These are phyloP conservation scores for Drosophila tropicalis DNA, from an alignment of 1,140 invertebrate species.

Conservation along the genomic window DNA sequence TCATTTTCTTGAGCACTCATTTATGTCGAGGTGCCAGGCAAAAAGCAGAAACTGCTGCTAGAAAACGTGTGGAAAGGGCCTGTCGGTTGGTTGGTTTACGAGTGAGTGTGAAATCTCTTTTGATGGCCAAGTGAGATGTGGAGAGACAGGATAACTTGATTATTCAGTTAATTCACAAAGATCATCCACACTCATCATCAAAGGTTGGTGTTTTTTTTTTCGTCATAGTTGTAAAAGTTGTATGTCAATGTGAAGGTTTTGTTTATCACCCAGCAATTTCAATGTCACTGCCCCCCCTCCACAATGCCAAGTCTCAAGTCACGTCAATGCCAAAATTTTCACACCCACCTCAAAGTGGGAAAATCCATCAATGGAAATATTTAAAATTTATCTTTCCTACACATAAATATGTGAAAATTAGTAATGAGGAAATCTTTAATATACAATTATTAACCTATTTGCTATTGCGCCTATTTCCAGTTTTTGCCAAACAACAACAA, in stretches of 20 bases:
- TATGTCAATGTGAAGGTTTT: slow-evolving; percentile 48
- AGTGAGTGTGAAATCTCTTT: slow-evolving; percentile 21
- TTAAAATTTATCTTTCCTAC: background rate
- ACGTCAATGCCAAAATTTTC: slow-evolving; percentile 39
- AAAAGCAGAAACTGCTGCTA: slow-evolving; percentile 32
- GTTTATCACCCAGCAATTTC: slow-evolving; percentile 8
- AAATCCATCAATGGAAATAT: slow-evolving; percentile 18
- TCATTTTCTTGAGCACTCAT: slow-evolving; percentile 74
- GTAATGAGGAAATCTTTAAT: too few relatives aligned
- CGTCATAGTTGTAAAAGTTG: slow-evolving; percentile 16
- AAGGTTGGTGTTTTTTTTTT: too few relatives aligned
- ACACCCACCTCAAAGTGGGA: slow-evolving; percentile 3
- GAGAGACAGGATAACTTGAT: slow-evolving; percentile 21
- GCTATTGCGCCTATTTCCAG: background rate
- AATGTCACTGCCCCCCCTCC: background rate
- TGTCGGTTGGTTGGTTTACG: background rate
- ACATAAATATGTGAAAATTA: background rate
- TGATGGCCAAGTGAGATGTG: slow-evolving; percentile 16
- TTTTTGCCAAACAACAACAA: background rate
- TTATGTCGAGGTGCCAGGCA: slow-evolving; percentile 46
- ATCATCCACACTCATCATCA: background rate
- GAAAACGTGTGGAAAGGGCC: slow-evolving; percentile 15
- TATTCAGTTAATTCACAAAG: slow-evolving; percentile 24
- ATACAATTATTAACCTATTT: too few relatives aligned
- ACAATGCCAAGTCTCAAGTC: too few relatives aligned